Conservation (phyloP, 2,797 vertebrate species). For the Lithobates pipiens region DNA sequence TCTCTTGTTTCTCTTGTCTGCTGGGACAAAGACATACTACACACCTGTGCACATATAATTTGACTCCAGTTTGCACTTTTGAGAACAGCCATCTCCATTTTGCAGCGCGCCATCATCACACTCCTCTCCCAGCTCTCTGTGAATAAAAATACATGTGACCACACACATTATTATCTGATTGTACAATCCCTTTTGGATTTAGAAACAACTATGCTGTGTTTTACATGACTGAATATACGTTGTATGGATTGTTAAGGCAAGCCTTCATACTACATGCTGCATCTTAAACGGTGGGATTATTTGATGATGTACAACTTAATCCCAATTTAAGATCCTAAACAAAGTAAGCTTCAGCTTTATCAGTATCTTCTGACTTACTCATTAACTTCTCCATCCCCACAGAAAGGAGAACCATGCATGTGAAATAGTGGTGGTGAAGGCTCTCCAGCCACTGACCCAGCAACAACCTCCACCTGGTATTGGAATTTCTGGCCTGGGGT, state of each 20-base stretch:
- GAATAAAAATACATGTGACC: neutral
- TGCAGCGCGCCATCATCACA: conserved; percentile 91
- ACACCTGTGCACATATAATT: conserved; percentile 89
- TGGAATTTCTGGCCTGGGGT: conserved; percentile 79
- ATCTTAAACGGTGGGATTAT: no score
- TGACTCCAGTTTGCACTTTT: conserved; percentile 84
- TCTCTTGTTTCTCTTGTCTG: neutral
- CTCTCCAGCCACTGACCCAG: conserved; percentile 79
- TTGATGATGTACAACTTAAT: no score
- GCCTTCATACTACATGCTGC: no score
- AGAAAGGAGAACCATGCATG: conserved; percentile 83
- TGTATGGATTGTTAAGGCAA: no score
- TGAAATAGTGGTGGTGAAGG: conserved; percentile 84
- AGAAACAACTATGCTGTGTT: no score
- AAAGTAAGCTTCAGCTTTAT: neutral
- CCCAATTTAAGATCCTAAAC: no score
- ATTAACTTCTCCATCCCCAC: conserved; percentile 86
- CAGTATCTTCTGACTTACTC: conserved; percentile 74
- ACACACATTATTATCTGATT: no score
- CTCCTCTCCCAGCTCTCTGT: conserved; percentile 75
- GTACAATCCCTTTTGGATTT: no score
- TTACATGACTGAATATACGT: no score
- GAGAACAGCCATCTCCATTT: conserved; percentile 93
- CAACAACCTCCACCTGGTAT: conserved; percentile 86
- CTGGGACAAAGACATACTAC: conserved; percentile 57